Percentiles rank a stretch among this genome's conserved stretches.
Evolutionary conservation across 2,888 invertebrate species (phyloP).

Genomic region (Callimorpha dominula): DNA sequence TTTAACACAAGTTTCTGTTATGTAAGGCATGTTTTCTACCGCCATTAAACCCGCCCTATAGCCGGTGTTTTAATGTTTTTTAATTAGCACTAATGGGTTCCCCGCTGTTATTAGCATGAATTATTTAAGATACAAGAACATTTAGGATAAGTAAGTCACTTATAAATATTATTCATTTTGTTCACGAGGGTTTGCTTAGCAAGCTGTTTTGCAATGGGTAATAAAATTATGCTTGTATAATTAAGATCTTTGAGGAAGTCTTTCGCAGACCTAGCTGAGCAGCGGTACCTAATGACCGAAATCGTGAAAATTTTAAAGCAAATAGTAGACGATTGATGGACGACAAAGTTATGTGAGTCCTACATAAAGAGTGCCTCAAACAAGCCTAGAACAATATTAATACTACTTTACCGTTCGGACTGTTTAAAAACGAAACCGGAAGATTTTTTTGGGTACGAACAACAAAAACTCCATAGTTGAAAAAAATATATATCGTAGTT

Average conservation of each 20-base stretch:
- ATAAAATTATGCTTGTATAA: not conserved
- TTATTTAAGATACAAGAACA: constrained; percentile 22
- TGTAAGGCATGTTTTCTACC: constrained; percentile 5
- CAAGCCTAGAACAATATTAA: too few species aligned
- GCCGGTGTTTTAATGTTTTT: constrained; percentile 35
- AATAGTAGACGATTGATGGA: too few species aligned
- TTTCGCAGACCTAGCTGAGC: too few species aligned
- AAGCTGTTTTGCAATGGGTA: not conserved
- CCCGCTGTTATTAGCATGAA: constrained; percentile 25
- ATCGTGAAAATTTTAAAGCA: too few species aligned
- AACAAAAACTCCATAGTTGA: too few species aligned
- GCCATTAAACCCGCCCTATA: constrained; percentile 22
- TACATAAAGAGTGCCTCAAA: too few species aligned
- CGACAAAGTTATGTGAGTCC: too few species aligned
- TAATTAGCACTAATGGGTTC: constrained; percentile 38
- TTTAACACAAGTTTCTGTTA: not conserved
- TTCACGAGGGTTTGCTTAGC: not conserved
- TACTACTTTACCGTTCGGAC: too few species aligned
- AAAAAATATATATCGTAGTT: not conserved
- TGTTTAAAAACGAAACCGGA: too few species aligned
- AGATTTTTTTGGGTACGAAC: too few species aligned
- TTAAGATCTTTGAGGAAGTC: too few species aligned
- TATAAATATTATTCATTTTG: not conserved
- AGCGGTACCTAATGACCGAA: too few species aligned
- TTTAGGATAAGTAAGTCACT: constrained; percentile 29